A percentile compares a stretch with the other conserved stretches of the same genome.
These are phyloP conservation scores for Myzus persicae DNA, from an alignment of 1,140 invertebrate genomes.

Conservation along the genomic window DNA sequence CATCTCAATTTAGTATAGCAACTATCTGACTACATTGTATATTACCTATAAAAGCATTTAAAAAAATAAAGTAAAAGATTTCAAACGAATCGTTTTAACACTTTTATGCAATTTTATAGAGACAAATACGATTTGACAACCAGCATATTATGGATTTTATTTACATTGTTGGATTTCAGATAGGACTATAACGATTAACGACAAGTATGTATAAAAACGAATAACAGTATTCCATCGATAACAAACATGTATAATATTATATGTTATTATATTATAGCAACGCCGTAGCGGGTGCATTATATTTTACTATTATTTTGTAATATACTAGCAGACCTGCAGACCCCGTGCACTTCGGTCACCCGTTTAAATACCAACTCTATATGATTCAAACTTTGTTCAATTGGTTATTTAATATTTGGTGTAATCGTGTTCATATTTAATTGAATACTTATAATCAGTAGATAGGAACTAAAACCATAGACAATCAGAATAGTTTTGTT, in stretches of 20 bases:
- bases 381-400: too few relatives aligned
- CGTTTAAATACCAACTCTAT: too few relatives aligned
- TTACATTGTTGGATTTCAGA: background rate
- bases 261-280: background rate
- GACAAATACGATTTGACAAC: background rate
- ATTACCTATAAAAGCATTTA: background rate
- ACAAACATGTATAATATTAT: background rate
- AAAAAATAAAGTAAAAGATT: background rate
- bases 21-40: background rate
- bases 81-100: background rate
- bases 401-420: too few relatives aligned
- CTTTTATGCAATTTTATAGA: background rate
- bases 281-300: background rate
- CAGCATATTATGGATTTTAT: background rate
- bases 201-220: background rate
- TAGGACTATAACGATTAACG: background rate
- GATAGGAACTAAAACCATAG: too few relatives aligned
- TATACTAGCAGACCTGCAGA: too few relatives aligned
- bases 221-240: background rate
- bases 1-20: background rate
- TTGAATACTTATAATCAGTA: too few relatives aligned
- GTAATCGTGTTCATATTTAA: too few relatives aligned
- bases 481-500: too few relatives aligned
- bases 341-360: too few relatives aligned
- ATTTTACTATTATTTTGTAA: too few relatives aligned